Evolutionary conservation across 2,797 vertebrate species (phyloP).

Genomic region (Taenioides sp.): DNA sequence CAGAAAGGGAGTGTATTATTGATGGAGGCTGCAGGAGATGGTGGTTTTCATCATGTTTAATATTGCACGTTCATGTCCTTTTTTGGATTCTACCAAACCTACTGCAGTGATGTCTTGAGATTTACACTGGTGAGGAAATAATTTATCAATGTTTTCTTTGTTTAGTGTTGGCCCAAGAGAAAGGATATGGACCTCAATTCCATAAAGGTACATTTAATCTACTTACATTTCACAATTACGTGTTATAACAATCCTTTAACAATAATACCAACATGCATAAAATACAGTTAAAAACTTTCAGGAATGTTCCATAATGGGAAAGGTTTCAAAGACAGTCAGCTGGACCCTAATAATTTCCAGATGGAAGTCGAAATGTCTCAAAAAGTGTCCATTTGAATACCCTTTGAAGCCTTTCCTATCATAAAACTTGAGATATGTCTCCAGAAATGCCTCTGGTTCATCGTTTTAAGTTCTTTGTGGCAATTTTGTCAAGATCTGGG

Average conservation of each 20-base stretch:
- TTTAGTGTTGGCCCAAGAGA: constrained; percentile 79
- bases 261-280: neutral
- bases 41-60: constrained; percentile 68
- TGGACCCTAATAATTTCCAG: too few relatives aligned
- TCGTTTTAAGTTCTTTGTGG: too few relatives aligned
- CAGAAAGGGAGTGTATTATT: constrained; percentile 73
- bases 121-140: constrained; percentile 38
- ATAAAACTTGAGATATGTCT: too few relatives aligned
- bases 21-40: constrained; percentile 55
- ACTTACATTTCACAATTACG: constrained; percentile 19
- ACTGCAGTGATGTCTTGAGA: constrained; percentile 47
- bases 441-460: too few relatives aligned
- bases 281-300: too few relatives aligned
- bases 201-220: constrained; percentile 83
- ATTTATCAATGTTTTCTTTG: constrained; percentile 66
- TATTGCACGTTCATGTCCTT: constrained; percentile 62
- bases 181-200: constrained; percentile 75
- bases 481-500: too few relatives aligned
- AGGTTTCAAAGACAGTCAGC: too few relatives aligned
- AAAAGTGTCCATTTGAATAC: too few relatives aligned
- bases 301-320: too few relatives aligned
- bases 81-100: constrained; percentile 36
- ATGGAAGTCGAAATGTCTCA: too few relatives aligned
- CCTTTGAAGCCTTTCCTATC: too few relatives aligned
- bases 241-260: neutral